phyloP scores from a whole-genome alignment of 2,113 vertebrate species.

The Corydoras sp. region DNA sequence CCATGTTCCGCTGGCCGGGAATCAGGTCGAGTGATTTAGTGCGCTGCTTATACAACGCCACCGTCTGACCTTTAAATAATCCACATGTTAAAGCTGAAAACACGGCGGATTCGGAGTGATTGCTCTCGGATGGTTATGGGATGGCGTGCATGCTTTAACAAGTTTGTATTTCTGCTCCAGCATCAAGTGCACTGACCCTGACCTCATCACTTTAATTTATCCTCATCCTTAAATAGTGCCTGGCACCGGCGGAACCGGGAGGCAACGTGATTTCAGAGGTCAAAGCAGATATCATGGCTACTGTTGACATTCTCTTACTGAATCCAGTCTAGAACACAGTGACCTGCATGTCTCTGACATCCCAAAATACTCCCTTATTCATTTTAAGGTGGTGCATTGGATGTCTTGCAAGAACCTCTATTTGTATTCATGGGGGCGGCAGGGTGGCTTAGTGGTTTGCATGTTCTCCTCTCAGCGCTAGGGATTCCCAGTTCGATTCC shows the following conservation, averaged over 20 bases:
- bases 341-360: not conserved
- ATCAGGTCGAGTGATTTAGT: too few relatives aligned
- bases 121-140: conserved; percentile 24
- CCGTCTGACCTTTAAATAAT: too few relatives aligned
- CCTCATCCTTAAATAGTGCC: conserved; percentile 46
- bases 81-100: too few relatives aligned
- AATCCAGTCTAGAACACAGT: not conserved
- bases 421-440: too few relatives aligned
- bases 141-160: conserved; percentile 7
- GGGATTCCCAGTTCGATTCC: too few relatives aligned
- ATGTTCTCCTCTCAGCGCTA: too few relatives aligned
- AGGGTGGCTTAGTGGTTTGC: too few relatives aligned
- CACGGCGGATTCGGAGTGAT: conserved; percentile 9
- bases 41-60: too few relatives aligned
- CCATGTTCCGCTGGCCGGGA: conserved; percentile 37
- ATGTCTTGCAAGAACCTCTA: too few relatives aligned
- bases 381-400: too few relatives aligned
- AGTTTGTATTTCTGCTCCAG: conserved; percentile 20
- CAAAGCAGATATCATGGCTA: conserved; percentile 18
- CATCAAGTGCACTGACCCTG: conserved; percentile 1
- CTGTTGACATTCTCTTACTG: conserved; percentile 11
- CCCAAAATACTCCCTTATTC: not conserved
- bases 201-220: conserved; percentile 31
- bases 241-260: conserved; percentile 22
- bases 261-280: not conserved